Percentiles rank a stretch among this genome's conserved stretches.
phyloP scores from a whole-genome alignment of 2,888 invertebrate species.

The Eupithecia dodoneata region DNA sequence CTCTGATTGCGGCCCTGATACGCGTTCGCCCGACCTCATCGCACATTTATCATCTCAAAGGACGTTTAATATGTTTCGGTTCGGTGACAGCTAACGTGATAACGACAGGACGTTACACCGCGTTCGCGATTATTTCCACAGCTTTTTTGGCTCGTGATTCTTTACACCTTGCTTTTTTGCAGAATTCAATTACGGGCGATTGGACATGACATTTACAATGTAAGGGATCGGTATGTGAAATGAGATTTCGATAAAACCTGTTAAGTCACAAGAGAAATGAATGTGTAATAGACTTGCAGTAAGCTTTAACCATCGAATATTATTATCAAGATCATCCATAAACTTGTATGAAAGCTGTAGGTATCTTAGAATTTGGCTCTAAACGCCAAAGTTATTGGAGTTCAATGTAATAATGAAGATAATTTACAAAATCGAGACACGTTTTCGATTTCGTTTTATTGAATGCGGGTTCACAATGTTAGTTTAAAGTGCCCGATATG shows the following conservation, averaged over 20 bases:
- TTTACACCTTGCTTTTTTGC: slow-evolving; percentile 30
- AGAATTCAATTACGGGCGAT: slow-evolving; percentile 32
- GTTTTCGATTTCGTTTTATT: slow-evolving; percentile 66
- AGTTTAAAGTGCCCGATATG: slow-evolving; percentile 59
- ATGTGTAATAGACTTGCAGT: background rate
- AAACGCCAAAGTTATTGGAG: slow-evolving; percentile 36
- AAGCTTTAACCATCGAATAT: background rate
- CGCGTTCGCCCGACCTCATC: slow-evolving; percentile 60
- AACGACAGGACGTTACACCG: slow-evolving; percentile 52
- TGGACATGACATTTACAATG: slow-evolving; percentile 23
- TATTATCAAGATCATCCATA: slow-evolving; percentile 8
- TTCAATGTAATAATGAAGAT: slow-evolving; percentile 44
- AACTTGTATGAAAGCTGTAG: slow-evolving; percentile 20
- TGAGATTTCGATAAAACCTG: background rate
- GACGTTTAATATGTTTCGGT: slow-evolving; percentile 80
- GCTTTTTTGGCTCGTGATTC: slow-evolving; percentile 45
- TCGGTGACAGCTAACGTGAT: slow-evolving; percentile 70
- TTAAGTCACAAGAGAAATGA: background rate
- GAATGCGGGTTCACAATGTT: slow-evolving; percentile 54
- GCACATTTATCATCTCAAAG: slow-evolving; percentile 78
- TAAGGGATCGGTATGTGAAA: background rate
- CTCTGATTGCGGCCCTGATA: slow-evolving; percentile 44
- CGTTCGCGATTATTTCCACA: slow-evolving; percentile 56
- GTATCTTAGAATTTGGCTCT: slow-evolving; percentile 13
- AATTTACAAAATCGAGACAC: slow-evolving; percentile 52